These are phyloP conservation scores for Caenorhabditis briggsae DNA, from an alignment of 1,140 invertebrate species.

Conservation along the genomic window DNA sequence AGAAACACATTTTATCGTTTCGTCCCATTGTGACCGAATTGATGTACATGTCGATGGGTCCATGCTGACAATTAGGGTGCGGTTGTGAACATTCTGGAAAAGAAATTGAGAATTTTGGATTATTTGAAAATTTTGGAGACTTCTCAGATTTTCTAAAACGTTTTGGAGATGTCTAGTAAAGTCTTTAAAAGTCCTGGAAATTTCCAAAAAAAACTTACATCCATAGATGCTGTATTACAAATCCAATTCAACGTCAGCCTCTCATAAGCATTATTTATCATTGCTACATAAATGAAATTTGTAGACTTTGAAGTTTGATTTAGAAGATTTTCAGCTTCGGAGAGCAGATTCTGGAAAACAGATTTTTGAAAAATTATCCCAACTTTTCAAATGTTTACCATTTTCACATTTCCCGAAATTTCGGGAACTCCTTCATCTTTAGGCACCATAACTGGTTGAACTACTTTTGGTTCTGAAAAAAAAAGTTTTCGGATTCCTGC, in stretches of 20 bases:
- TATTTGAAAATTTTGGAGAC: no score
- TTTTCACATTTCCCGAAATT: neutral
- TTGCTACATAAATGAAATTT: constrained; percentile 69
- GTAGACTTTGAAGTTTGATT: neutral
- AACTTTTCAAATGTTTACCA: neutral
- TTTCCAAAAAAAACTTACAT: constrained; percentile 40
- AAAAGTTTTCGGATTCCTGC: no score
- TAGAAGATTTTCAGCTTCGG: neutral
- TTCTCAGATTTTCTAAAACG: no score
- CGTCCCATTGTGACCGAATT: constrained; percentile 54
- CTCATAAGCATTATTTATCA: constrained; percentile 72
- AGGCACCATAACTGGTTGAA: neutral
- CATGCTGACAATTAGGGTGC: constrained; percentile 65
- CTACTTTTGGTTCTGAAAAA: neutral
- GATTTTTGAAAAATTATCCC: neutral
- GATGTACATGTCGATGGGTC: constrained; percentile 63
- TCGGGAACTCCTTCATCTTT: constrained; percentile 25
- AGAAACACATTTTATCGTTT: constrained; percentile 54
- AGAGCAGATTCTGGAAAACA: neutral
- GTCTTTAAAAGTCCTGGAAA: no score
- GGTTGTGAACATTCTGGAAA: constrained; percentile 63
- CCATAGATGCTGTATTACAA: constrained; percentile 69
- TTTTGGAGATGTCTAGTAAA: no score
- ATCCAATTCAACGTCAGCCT: constrained; percentile 74
- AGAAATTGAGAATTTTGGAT: no score